Conservation (phyloP, 53 echinoderm and acorn worm species). For the Mesocentrotus franciscanus region DNA sequence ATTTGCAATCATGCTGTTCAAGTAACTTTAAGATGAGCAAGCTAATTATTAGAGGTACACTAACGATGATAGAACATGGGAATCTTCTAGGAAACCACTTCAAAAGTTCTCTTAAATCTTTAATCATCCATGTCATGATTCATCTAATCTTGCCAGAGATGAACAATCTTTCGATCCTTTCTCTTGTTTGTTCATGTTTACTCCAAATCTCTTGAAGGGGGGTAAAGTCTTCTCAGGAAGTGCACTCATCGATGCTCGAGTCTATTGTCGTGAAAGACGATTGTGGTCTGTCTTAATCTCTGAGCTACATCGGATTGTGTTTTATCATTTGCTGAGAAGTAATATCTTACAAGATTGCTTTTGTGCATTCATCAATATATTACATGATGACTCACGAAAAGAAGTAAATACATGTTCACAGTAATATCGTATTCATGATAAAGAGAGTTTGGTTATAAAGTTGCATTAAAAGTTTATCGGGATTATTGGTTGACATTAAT, state of each 20-base stretch:
- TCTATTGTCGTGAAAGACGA: conserved; percentile 20
- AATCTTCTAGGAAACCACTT: not conserved
- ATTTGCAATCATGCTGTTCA: no score
- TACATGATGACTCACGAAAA: not conserved
- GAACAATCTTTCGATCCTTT: not conserved
- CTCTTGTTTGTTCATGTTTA: conserved; percentile 31
- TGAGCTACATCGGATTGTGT: not conserved
- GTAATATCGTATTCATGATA: not conserved
- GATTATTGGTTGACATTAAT: no score
- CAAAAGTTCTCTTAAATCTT: not conserved
- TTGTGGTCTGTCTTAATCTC: conserved; percentile 21
- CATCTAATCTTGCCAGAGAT: conserved; percentile 32
- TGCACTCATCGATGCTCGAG: not conserved
- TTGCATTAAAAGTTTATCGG: no score
- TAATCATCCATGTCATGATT: conserved; percentile 7
- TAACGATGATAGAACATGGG: not conserved
- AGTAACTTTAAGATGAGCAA: not conserved
- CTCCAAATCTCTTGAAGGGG: conserved; percentile 11
- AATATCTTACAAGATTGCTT: not conserved
- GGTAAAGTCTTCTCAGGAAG: conserved; percentile 29
- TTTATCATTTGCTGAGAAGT: not conserved
- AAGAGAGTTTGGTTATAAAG: not conserved
- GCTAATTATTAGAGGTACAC: not conserved
- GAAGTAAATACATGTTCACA: not conserved
- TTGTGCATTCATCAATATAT: not conserved